A percentile compares a stretch with the other conserved stretches of the same genome.
Conservation (phyloP, 2,113 vertebrate species). For the Pipra filicauda region DNA sequence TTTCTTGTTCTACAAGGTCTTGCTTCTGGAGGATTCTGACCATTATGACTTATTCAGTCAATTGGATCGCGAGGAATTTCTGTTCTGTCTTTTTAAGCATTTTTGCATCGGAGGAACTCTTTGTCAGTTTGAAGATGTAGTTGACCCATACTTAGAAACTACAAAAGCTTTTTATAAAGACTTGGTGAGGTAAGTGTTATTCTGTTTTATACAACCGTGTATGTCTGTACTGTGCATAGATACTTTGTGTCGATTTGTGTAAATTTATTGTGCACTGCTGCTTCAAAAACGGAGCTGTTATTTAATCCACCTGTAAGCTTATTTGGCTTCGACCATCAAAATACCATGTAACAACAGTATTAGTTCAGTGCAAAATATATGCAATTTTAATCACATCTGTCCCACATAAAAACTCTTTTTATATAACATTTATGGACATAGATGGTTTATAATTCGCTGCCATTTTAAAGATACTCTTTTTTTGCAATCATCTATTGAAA, state of each 20-base stretch:
- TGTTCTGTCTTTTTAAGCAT: conserved; percentile 94
- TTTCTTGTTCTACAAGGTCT: conserved; percentile 74
- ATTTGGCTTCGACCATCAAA: background rate
- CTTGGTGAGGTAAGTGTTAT: conserved; percentile 82
- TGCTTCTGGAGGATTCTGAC: conserved; percentile 86
- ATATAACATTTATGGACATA: background rate
- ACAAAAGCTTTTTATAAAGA: conserved; percentile 91
- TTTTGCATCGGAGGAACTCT: conserved; percentile 90
- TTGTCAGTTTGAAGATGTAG: conserved; percentile 91
- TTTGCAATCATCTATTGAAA: background rate
- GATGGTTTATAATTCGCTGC: background rate
- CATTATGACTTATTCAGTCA: conserved; percentile 80
- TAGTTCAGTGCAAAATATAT: background rate
- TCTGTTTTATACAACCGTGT: background rate
- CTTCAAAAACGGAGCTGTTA: background rate
- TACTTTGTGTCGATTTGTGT: background rate
- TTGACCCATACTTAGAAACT: conserved; percentile 86
- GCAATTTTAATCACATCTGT: background rate
- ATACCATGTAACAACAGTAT: background rate
- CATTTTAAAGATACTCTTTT: background rate
- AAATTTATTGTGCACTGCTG: background rate
- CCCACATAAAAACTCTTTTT: background rate
- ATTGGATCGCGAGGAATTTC: conserved; percentile 84
- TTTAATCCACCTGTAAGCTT: background rate
- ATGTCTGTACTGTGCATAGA: background rate